A percentile compares a stretch with the other conserved stretches of the same genome.
phyloP scores from a whole-genome alignment of 1,140 invertebrate genomes.

The Pseudomyrmex cubaensis region DNA sequence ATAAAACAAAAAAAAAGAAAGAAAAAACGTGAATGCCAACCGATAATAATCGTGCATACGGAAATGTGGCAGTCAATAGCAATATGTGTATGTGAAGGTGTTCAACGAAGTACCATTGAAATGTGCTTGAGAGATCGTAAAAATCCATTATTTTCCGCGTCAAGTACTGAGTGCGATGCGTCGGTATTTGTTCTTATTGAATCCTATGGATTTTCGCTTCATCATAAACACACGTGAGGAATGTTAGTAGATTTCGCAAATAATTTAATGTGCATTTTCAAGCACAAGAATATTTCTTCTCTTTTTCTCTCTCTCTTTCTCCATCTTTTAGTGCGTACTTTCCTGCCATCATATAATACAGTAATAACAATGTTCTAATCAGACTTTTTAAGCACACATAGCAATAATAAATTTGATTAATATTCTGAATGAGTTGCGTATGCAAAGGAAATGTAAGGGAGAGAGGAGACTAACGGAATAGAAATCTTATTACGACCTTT shows the following conservation, averaged over 20 bases:
- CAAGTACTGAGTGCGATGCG: constrained; percentile 49
- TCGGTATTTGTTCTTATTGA: constrained; percentile 48
- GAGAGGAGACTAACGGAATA: constrained; percentile 14
- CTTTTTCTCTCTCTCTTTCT: constrained; percentile 18
- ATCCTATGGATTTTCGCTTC: constrained; percentile 71
- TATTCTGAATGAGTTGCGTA: constrained; percentile 23
- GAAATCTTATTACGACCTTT: neutral
- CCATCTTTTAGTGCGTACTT: constrained; percentile 37
- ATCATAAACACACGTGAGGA: constrained; percentile 43
- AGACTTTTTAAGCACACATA: neutral
- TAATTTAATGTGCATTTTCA: constrained; percentile 43
- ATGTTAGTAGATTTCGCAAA: constrained; percentile 23
- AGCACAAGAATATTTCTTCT: constrained; percentile 23
- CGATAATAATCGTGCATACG: constrained; percentile 58
- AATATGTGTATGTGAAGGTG: constrained; percentile 68
- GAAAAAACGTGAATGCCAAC: constrained; percentile 55
- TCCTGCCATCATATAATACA: constrained; percentile 23
- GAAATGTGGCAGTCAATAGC: constrained; percentile 67
- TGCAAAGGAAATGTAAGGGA: neutral
- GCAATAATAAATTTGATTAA: neutral
- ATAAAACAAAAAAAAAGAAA: constrained; percentile 15
- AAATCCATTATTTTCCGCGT: constrained; percentile 35
- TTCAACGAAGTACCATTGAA: constrained; percentile 54
- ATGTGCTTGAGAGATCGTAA: constrained; percentile 29
- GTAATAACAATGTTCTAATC: constrained; percentile 38